Evolutionary conservation across 2,888 invertebrate genomes (phyloP), one percentile per base, ranked within the genome.

Genomic region (Nymphalis c-album): DNA sequence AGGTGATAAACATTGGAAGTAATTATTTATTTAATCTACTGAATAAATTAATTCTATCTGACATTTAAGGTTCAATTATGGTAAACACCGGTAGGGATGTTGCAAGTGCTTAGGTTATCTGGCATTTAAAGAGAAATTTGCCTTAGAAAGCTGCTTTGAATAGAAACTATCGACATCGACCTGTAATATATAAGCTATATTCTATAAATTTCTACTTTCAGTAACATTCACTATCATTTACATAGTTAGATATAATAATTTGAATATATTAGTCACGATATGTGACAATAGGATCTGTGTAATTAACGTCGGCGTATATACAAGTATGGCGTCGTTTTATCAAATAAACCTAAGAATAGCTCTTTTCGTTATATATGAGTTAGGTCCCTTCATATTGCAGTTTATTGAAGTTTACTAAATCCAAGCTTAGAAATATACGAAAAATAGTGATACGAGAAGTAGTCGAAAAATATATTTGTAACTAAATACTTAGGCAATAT

Each of bases 141-240:
- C 78, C 73, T 78, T 88, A 87, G 90, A 91, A 90, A 90, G 91
- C 83, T 75, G 80, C 79, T 87, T 85, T 86, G 85, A 88, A 87
- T 88, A 85, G 85, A 87, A 86, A 88, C 83, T 84, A 82, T 85
- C 82, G 83, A 82, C 84, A 81, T 84, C 83, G 84, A 81, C 82
- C 79, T 78, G 80, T 77, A 82, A 80, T 84, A 84, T 85, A 86
- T 85, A 80, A 79, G 75, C 78, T 80, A 78, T 79, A 81, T 80
- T 80, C 77, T 79, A 84, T 83, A 80, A 83, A 84, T 85, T 83
- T 84, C 81, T 80, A 82, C 83, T 84, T 83, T 82, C 82, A 82
- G 82, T 72, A 78, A 74, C 58, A 64, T 64, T 68, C 45, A 46
- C 65, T 66, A 66, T 68, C 57, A 55, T 64, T 60, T 64, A 59